A percentile compares a stretch with the other conserved stretches of the same genome.
These are phyloP conservation scores for Eutrigla gurnardus DNA, from an alignment of 2,797 vertebrate genomes.

Conservation along the genomic window DNA sequence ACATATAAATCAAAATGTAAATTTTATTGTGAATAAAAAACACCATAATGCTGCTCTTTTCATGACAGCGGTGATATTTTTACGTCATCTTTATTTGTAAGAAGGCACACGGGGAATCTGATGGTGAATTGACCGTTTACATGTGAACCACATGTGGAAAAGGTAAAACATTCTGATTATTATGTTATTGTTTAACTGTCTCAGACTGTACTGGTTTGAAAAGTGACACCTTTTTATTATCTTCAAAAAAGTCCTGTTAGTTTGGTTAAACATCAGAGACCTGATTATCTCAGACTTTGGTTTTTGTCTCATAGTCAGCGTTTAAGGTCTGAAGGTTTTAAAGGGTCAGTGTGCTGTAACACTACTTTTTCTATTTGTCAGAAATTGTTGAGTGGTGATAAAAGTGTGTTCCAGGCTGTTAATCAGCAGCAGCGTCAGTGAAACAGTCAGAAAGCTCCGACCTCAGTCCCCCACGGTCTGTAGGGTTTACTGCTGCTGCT, in stretches of 20 bases:
- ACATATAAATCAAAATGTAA: neutral
- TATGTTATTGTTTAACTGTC: neutral
- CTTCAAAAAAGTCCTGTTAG: neutral
- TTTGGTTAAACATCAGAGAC: slow-evolving; percentile 1
- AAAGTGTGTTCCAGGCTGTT: neutral
- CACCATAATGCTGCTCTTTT: neutral
- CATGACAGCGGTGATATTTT: neutral
- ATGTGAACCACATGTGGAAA: neutral
- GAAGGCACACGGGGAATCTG: slow-evolving; percentile 24
- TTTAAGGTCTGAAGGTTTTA: neutral
- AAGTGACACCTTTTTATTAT: too few relatives aligned
- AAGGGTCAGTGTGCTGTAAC: neutral
- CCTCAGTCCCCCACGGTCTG: slow-evolving; percentile 95
- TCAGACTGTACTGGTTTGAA: neutral
- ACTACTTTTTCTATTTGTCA: neutral
- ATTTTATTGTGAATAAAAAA: neutral
- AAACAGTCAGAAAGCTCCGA: slow-evolving; percentile 89
- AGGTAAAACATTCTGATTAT: neutral
- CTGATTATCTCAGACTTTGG: slow-evolving; percentile 2
- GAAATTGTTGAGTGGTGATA: neutral
- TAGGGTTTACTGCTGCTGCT: slow-evolving; percentile 86
- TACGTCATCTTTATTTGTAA: slow-evolving; percentile 43
- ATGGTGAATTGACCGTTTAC: slow-evolving; percentile 10
- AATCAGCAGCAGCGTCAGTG: neutral
- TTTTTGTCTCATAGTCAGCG: neutral